Base-by-base conservation (phyloP, 2,113 vertebrate genomes). In the Haemorhous mexicanus region DNA sequence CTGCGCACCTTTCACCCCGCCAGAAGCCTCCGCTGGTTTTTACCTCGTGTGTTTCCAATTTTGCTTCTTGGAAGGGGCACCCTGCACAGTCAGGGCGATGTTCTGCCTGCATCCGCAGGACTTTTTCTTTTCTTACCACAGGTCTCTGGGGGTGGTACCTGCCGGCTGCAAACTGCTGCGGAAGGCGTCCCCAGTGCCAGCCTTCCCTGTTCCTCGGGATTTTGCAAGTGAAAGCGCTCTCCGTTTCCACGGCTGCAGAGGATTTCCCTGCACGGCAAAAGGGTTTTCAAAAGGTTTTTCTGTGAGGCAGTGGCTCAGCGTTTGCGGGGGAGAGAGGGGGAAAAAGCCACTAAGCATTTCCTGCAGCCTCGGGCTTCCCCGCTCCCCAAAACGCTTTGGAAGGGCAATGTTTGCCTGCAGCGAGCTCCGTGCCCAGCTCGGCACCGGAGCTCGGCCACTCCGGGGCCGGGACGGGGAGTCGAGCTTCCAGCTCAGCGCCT, bases 391-490 rank as follows among this genome's bases (percentile, higher is more conserved):
- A 30, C 0, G 2, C 24, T 68, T 56, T 5, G 44, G 18, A n/a
- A 26, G 5, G 5, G 18, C 21, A 8, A 8, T 9, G 2, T 61
- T 16, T 43, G 63, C 32, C 4, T 19, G 67, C 70, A 49, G 39
- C 2, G 37, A 53, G 79, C 84, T 52, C 68, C 11, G 1, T 61
- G 27, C 50, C 27, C 72, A 14, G 20, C 76, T 26, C 12, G 2
- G 73, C 70, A 37, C 13, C 1, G 17, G 28, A 30, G 4, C 70
- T 8, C 66, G 10, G 6, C 19, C 1, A 0, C 75, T 10, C 56
- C 1, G 4, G 26, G 9, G 26, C 6, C 0, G 12, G 72, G 13
- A 59, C 28, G 11, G 6, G 35, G 35, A 33, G 6, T 2, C 0
- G 9, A 28, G 35, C 24, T 10, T 17, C 28, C 78, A 58, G 67